phyloP scores from a whole-genome alignment of 2,888 invertebrate species.

The Hirudinaria manillensis region DNA sequence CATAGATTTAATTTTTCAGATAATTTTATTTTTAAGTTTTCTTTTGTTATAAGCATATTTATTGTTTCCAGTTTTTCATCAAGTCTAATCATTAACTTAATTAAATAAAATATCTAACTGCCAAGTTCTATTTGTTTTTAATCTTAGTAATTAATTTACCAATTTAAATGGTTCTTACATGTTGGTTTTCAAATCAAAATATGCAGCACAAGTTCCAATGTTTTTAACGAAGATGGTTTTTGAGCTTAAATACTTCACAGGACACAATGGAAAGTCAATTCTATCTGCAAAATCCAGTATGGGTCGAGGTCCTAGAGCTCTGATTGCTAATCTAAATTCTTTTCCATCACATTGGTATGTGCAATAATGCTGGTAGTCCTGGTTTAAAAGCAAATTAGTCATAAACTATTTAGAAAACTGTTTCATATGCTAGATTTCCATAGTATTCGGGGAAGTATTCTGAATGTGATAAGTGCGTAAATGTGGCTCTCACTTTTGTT shows the following conservation, averaged over 20 bases:
- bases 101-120: no score
- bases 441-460: no score
- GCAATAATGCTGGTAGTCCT: conserved; percentile 54
- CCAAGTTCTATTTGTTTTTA: no score
- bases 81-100: no score
- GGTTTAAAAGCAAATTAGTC: conserved; percentile 29
- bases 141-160: neutral
- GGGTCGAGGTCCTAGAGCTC: conserved; percentile 60
- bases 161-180: conserved; percentile 49
- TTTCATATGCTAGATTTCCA: no score
- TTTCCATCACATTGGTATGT: conserved; percentile 55
- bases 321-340: conserved; percentile 54
- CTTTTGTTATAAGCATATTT: no score
- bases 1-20: no score
- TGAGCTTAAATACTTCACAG: conserved; percentile 58
- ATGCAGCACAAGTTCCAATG: conserved; percentile 57
- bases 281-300: conserved; percentile 62
- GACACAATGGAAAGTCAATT: conserved; percentile 58
- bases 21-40: no score
- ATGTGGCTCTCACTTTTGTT: no score
- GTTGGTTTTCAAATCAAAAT: conserved; percentile 56
- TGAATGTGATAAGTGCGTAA: no score
- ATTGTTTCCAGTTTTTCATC: no score
- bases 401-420: no score
- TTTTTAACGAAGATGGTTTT: conserved; percentile 60